These are phyloP conservation scores for Periophthalmus modestus DNA, from an alignment of 2,113 vertebrate species.

Conservation along the genomic window DNA sequence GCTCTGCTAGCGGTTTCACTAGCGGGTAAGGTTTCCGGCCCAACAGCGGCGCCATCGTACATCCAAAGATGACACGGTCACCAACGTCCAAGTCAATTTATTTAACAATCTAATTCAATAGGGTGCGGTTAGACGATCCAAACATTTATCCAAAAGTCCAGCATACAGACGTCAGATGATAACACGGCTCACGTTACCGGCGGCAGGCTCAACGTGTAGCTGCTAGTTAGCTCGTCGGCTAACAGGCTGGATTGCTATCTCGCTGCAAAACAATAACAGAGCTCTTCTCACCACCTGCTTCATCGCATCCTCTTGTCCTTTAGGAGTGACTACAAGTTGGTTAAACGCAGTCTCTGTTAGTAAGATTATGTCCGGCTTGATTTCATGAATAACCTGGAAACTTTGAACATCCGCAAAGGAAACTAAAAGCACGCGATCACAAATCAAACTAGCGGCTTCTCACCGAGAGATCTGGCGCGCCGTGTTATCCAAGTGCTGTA, in stretches of 20 bases:
- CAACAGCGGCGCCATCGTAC: constrained; percentile 90
- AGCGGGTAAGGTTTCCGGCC: constrained; percentile 94
- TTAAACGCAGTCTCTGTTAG: neutral
- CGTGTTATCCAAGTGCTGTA: constrained; percentile 39
- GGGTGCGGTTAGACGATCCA: constrained; percentile 19
- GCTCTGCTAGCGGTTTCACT: constrained; percentile 84
- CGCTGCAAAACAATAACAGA: constrained; percentile 74
- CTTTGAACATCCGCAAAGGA: constrained; percentile 43
- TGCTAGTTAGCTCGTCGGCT: constrained; percentile 62
- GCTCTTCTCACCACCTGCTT: constrained; percentile 46
- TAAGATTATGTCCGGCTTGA: constrained; percentile 1
- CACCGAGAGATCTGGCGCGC: constrained; percentile 59
- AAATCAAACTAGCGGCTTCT: constrained; percentile 59
- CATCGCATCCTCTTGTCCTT: constrained; percentile 52
- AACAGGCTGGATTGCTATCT: constrained; percentile 52
- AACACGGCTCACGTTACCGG: constrained; percentile 54
- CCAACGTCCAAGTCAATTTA: constrained; percentile 16
- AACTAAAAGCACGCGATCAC: constrained; percentile 33
- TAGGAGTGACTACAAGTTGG: constrained; percentile 31
- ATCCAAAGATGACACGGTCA: constrained; percentile 52
- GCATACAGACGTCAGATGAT: constrained; percentile 5
- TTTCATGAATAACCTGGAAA: constrained; percentile 38
- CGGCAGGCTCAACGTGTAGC: constrained; percentile 69
- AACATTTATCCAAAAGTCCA: constrained; percentile 53
- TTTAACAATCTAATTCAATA: constrained; percentile 13